Conservation (phyloP, 1,140 invertebrate species). For the Nephotettix cincticeps region DNA sequence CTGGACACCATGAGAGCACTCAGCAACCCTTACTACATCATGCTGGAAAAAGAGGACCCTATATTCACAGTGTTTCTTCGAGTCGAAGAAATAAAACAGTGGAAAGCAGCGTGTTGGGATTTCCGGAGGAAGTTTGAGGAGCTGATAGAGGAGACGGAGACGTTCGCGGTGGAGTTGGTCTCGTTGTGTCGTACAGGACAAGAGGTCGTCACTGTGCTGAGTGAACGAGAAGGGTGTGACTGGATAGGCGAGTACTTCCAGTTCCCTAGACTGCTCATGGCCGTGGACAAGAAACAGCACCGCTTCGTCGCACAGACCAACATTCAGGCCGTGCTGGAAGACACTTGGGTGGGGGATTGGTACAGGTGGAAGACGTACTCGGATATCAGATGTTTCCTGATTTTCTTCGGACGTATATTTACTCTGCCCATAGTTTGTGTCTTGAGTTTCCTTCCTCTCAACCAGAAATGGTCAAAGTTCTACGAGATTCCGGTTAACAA, state of each 20-base stretch:
- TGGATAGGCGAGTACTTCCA: constrained; percentile 46
- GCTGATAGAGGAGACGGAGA: constrained; percentile 54
- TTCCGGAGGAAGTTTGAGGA: constrained; percentile 57
- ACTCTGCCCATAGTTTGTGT: constrained; percentile 51
- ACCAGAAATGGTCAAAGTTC: constrained; percentile 46
- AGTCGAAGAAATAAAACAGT: constrained; percentile 53
- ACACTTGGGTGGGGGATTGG: constrained; percentile 57
- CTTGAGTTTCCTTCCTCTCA: constrained; percentile 48
- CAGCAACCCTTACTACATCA: constrained; percentile 65
- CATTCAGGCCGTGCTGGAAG: constrained; percentile 59
- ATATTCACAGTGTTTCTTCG: constrained; percentile 63
- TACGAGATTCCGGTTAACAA: constrained; percentile 56
- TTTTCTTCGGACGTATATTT: constrained; percentile 47
- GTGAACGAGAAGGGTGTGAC: constrained; percentile 48
- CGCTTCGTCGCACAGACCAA: constrained; percentile 73
- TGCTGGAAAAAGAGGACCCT: constrained; percentile 62
- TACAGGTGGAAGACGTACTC: constrained; percentile 55
- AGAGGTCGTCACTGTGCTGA: constrained; percentile 67
- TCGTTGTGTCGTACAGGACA: constrained; percentile 57
- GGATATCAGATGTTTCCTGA: constrained; percentile 42
- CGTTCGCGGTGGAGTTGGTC: constrained; percentile 63
- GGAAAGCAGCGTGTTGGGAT: constrained; percentile 53
- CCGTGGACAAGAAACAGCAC: constrained; percentile 70
- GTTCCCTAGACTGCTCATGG: constrained; percentile 63
- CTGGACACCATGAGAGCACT: constrained; percentile 60